Evolutionary conservation across 2,797 vertebrate genomes (phyloP), one percentile per base, ranked within the genome.

Genomic region (Arrhamphus sclerolepis): DNA sequence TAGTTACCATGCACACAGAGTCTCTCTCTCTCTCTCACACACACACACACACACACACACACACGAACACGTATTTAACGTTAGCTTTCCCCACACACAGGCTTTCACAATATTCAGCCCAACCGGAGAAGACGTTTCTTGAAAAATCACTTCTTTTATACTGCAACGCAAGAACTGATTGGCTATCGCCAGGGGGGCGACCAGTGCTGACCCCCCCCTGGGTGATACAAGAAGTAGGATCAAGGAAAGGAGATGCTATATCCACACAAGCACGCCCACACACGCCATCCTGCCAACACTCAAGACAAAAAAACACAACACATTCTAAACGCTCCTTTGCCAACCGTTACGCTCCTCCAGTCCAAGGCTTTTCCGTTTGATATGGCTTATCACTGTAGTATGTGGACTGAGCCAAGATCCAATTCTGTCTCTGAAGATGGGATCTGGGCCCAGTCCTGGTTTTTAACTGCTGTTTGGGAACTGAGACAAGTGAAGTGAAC

Each of bases 151-250:
- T 83, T 78, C 73, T 88, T 80, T n/a, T 86, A 85, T 93, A 93
- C 92, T 93, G 91, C 91, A 93, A 91, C 80, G 91, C 85, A 90
- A 92, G 92, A 92, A 93, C 92, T 93, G 92, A 93, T 93, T 93
- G 92, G 91, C 89, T 89, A 92, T 92, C 87, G 72, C 88, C 84
- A 72, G 83, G 87, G 87, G 85, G 20, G 26, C 61, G 81, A 85
- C 63, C 72, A 66, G 76, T 78, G 69, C 56, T 76, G 85, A 82
- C 70, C 86, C 81, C 81, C 42, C 40, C 55, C 46, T 60, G 24
- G 83, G 86, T 87, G 85, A 92, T 90, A 87, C 78, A 51, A 89
- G 81, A 89, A 86, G 71, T 78, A 89, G 71, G 72, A 81, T 80
- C 43, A 73, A 80, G 64, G 83, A 80, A 63, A 78, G 60, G 74